phyloP scores from a whole-genome alignment of 1,140 invertebrate species.

The Papilio helenus region DNA sequence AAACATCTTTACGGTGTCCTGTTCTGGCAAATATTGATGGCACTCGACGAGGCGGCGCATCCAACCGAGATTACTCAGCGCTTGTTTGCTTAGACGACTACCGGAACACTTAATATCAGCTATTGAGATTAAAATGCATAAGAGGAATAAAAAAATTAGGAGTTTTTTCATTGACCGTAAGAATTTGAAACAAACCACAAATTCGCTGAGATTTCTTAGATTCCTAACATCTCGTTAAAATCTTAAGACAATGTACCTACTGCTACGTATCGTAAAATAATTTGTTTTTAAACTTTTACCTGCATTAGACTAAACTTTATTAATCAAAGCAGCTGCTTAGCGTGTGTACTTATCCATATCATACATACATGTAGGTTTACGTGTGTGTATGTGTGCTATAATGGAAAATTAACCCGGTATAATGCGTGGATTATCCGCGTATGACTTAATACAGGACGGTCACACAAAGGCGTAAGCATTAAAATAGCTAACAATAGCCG shows the following conservation, averaged over 20 bases:
- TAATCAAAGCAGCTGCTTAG: constrained; percentile 34
- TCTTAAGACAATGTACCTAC: no score
- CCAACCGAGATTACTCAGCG: constrained; percentile 47
- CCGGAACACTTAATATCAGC: constrained; percentile 39
- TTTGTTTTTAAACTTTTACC: not conserved
- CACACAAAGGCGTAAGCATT: constrained; percentile 79
- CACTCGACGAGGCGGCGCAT: constrained; percentile 74
- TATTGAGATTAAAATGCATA: constrained; percentile 5
- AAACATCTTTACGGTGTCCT: constrained; percentile 78
- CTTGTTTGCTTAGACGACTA: constrained; percentile 25
- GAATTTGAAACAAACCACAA: no score
- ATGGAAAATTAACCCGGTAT: constrained; percentile 80
- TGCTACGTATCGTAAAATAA: not conserved
- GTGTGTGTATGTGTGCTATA: constrained; percentile 42
- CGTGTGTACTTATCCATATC: not conserved
- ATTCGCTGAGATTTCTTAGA: no score
- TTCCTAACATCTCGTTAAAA: no score
- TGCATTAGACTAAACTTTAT: not conserved
- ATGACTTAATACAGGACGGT: constrained; percentile 79
- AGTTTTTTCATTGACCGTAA: not conserved
- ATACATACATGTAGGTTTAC: constrained; percentile 1
- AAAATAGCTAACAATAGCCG: constrained; percentile 78
- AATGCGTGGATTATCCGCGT: constrained; percentile 80
- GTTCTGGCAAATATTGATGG: constrained; percentile 77
- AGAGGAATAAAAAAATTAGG: not conserved